These are phyloP conservation scores for Ctena decussata DNA, from an alignment of 2,888 invertebrate species.

Conservation along the genomic window DNA sequence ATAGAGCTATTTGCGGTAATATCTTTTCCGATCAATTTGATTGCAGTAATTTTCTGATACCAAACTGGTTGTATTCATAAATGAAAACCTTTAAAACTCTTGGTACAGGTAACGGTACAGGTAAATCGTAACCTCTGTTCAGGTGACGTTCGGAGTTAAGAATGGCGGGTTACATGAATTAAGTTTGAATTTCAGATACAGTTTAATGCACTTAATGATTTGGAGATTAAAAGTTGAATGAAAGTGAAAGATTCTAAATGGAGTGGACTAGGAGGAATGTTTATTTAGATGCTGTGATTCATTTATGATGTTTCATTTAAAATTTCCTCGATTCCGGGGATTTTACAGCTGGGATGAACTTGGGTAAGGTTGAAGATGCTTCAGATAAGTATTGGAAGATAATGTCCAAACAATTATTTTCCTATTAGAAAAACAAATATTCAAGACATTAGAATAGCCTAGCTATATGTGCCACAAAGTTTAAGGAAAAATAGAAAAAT, in stretches of 20 bases:
- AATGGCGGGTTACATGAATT: slow-evolving; percentile 34
- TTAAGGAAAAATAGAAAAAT: no score
- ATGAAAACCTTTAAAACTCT: neutral
- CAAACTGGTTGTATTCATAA: neutral
- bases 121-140: neutral
- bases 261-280: neutral
- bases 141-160: neutral
- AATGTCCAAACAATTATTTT: no score
- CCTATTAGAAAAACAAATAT: no score
- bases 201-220: neutral
- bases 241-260: neutral
- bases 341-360: slow-evolving; percentile 80
- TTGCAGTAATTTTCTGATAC: no score
- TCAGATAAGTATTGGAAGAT: no score
- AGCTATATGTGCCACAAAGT: no score
- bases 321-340: slow-evolving; percentile 74
- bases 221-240: neutral
- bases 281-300: neutral
- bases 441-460: no score
- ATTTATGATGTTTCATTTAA: slow-evolving; percentile 76
- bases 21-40: no score
- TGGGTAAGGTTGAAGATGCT: slow-evolving; percentile 68
- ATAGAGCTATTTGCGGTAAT: no score
- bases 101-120: neutral
- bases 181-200: neutral